Evolutionary conservation across 2,113 vertebrate species (phyloP), one percentile per base, ranked within the genome.

Genomic region (Pterocles orientalis): DNA sequence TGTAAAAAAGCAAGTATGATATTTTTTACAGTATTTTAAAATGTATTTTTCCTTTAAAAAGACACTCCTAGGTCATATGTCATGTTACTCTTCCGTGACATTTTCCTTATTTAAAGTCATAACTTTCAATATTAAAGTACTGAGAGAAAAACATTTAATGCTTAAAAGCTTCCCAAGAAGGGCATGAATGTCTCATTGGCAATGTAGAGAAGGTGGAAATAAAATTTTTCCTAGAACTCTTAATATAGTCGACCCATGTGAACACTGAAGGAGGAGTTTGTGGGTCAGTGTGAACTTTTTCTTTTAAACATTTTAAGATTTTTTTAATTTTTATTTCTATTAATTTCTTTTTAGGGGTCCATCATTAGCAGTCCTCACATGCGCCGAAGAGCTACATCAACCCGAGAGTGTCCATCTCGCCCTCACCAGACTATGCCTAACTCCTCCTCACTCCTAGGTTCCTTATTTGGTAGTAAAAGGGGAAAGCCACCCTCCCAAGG

Each of bases 361-460:
- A 99, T 99, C 99, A 99, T 99, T 99, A 99, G 98, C 99, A 99
- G 99, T 91, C 99, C 99, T 97, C 99, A 99, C 98, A 98, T 98
- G 97, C 98, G 99, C 97, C 98, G 98, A 93, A 98, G 99, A 98
- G 97, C 98, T 95, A 98, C 99, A 83, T 99, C 99, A 97, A 98
- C 98, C 97, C 98, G 98, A 95, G 99, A 99, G 98, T 99, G 99
- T 96, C 99, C 99, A 72, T 98, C 99, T 96, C 99, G 99, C 97
- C 97, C 98, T 94, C 98, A 98, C 97, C 99, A 99, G 98, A 97
- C 99, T 72, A 97, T 99, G 97, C 98, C 99, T 94, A 99, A 98
- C 97, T 99, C 99, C 88, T 99, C 99, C 95, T 99, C 99, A 47
- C 98, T 99, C 93, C 98, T 99, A 82, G 99, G 99, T 45, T 99